These are phyloP conservation scores for Limnephilus auricula DNA, from an alignment of 2,888 invertebrate genomes.

Conservation along the genomic window DNA sequence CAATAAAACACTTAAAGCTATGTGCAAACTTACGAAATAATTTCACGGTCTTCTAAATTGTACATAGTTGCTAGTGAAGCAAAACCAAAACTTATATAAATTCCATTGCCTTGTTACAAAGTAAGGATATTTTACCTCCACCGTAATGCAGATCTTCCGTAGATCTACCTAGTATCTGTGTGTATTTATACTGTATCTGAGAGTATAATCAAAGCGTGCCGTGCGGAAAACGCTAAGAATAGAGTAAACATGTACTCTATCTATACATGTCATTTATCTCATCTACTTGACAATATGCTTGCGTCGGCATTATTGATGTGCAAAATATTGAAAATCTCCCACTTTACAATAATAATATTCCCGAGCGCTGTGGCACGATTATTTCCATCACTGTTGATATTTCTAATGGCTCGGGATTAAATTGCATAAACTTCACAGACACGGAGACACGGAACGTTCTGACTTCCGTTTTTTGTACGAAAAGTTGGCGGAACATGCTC, in stretches of 20 bases:
- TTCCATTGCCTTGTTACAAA: neutral
- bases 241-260: neutral
- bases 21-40: neutral
- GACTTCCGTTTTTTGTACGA: neutral
- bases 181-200: neutral
- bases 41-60: neutral
- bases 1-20: neutral
- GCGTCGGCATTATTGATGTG: neutral
- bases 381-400: neutral
- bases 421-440: neutral
- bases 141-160: neutral
- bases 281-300: neutral
- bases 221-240: constrained; percentile 24
- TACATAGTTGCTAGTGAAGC: neutral
- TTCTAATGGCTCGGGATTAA: neutral
- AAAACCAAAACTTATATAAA: neutral
- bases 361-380: neutral
- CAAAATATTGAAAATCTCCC: neutral
- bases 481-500: neutral
- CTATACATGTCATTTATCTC: neutral
- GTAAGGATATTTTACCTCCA: neutral
- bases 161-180: neutral
- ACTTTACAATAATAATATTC: neutral
- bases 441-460: neutral
- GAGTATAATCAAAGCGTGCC: constrained; percentile 21